phyloP scores from a whole-genome alignment of 2,888 invertebrate species.

The Ypsolopha scabrella region DNA sequence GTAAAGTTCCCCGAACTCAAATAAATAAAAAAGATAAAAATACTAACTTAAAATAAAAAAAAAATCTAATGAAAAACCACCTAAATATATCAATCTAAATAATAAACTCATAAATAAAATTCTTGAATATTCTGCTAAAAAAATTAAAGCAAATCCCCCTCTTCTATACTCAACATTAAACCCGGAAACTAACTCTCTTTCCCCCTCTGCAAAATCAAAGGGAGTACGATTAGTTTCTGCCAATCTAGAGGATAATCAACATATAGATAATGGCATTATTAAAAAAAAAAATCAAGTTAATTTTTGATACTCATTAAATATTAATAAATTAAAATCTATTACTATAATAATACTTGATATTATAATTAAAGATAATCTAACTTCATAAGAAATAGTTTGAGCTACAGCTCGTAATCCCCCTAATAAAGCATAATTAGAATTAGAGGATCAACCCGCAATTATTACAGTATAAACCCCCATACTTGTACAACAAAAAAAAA shows the following conservation, averaged over 20 bases:
- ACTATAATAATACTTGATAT: conserved; percentile 70
- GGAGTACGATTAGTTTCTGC: conserved; percentile 81
- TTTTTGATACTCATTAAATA: conserved; percentile 58
- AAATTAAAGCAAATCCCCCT: conserved; percentile 78
- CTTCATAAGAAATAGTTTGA: conserved; percentile 84
- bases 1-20: conserved; percentile 75
- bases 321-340: conserved; percentile 64
- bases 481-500: conserved; percentile 75
- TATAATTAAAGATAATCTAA: conserved; percentile 76
- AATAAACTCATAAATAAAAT: conserved; percentile 77
- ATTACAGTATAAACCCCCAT: conserved; percentile 75
- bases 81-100: conserved; percentile 71
- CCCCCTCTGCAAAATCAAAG: conserved; percentile 85
- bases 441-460: conserved; percentile 77
- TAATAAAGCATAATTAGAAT: conserved; percentile 79
- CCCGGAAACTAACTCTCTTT: conserved; percentile 82
- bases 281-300: conserved; percentile 67
- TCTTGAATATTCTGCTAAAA: conserved; percentile 77
- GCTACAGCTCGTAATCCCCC: conserved; percentile 76
- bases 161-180: conserved; percentile 84
- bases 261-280: conserved; percentile 64
- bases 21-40: conserved; percentile 73
- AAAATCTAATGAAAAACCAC: conserved; percentile 50
- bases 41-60: conserved; percentile 66
- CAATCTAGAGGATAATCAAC: conserved; percentile 72